These are phyloP conservation scores for Meteorus colon DNA, from an alignment of 2,888 invertebrate species.

Conservation along the genomic window DNA sequence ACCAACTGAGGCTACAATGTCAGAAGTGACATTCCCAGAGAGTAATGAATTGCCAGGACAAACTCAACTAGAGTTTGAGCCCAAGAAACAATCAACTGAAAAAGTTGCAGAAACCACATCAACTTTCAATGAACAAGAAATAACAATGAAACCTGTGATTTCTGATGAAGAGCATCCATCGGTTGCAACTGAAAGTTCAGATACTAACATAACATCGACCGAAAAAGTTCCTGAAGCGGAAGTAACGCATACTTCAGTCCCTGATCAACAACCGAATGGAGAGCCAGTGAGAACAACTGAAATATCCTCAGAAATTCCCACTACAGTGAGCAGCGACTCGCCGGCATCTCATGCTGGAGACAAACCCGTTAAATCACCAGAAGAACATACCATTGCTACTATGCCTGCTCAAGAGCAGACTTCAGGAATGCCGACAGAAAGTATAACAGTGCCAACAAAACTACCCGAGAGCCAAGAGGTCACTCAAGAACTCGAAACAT, in stretches of 20 bases:
- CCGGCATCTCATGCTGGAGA: neutral
- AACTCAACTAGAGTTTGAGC: neutral
- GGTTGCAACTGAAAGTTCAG: constrained; percentile 9
- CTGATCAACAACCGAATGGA: constrained; percentile 14
- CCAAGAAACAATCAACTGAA: neutral
- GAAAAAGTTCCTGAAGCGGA: constrained; percentile 23
- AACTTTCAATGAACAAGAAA: constrained; percentile 5
- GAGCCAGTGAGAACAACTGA: constrained; percentile 23
- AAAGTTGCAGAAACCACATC: neutral
- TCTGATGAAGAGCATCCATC: neutral
- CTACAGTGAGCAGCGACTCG: neutral
- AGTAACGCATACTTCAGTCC: constrained; percentile 5
- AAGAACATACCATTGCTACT: constrained; percentile 25
- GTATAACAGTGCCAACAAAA: constrained; percentile 19
- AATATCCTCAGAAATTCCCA: constrained; percentile 28
- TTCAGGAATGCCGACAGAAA: constrained; percentile 13
- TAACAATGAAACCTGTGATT: constrained; percentile 38
- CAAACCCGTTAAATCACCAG: neutral
- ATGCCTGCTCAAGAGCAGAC: constrained; percentile 6
- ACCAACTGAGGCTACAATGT: neutral
- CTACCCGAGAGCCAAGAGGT: constrained; percentile 19
- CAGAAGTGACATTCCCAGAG: neutral
- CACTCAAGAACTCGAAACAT: constrained; percentile 42
- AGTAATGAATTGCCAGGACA: neutral
- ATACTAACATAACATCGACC: constrained; percentile 38